phyloP scores from a whole-genome alignment of 2,113 vertebrate genomes.

The Prunella himalayana region DNA sequence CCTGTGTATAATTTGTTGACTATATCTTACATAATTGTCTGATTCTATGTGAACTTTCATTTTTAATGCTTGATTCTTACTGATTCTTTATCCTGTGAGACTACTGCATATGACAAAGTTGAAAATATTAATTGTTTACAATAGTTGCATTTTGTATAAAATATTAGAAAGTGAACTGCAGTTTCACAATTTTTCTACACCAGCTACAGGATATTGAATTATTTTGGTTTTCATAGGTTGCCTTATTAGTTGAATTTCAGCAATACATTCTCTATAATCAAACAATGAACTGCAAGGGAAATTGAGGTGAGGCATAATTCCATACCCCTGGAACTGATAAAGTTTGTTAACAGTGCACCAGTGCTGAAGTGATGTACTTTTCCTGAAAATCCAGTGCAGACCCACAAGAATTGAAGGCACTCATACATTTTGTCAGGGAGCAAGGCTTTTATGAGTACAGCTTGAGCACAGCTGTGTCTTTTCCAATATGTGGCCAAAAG shows the following conservation, averaged over 20 bases:
- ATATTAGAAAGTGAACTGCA: constrained; percentile 6
- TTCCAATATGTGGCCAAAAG: constrained; percentile 71
- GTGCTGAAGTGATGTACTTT: constrained; percentile 5
- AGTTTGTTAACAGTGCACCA: background rate
- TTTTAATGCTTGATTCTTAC: background rate
- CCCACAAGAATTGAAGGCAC: constrained; percentile 1
- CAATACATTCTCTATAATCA: background rate
- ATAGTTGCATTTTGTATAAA: background rate
- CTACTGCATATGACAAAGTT: background rate
- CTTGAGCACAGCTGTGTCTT: constrained; percentile 83
- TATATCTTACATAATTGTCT: background rate
- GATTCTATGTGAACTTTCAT: background rate
- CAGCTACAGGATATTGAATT: background rate
- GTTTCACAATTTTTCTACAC: constrained; percentile 22
- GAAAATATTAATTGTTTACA: background rate
- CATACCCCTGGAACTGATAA: background rate
- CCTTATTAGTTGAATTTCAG: constrained; percentile 13
- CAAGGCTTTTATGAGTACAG: constrained; percentile 69
- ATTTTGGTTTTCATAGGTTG: constrained; percentile 26
- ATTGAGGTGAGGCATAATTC: background rate
- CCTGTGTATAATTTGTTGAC: background rate
- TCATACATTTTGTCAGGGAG: constrained; percentile 45
- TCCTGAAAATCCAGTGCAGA: constrained; percentile 36
- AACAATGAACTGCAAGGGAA: background rate
- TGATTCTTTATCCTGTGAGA: background rate